phyloP scores from a whole-genome alignment of 2,888 invertebrate genomes.

The Tricholauxania praeusta region DNA sequence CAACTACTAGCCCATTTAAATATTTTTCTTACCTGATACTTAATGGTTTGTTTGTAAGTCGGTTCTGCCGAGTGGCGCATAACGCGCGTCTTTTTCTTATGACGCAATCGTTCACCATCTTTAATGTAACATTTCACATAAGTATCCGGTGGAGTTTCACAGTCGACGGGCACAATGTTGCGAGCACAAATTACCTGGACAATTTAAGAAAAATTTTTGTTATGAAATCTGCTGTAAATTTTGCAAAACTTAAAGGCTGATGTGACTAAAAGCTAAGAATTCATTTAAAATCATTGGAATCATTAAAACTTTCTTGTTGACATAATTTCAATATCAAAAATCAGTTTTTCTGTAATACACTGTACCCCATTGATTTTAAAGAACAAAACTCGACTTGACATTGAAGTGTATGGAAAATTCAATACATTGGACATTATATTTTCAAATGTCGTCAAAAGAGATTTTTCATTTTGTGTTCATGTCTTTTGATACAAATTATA shows the following conservation, averaged over 20 bases:
- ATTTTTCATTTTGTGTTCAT: too few relatives aligned
- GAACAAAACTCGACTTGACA: too few relatives aligned
- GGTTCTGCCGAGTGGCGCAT: slow-evolving; percentile 86
- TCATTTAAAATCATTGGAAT: neutral
- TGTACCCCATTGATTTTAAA: too few relatives aligned
- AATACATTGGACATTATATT: too few relatives aligned
- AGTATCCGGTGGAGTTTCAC: slow-evolving; percentile 84
- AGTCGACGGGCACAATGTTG: slow-evolving; percentile 77
- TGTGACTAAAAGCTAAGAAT: neutral
- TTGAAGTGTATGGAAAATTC: too few relatives aligned
- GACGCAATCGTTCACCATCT: slow-evolving; percentile 88
- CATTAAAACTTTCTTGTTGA: too few relatives aligned
- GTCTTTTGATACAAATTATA: too few relatives aligned
- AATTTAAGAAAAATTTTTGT: neutral
- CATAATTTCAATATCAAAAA: too few relatives aligned
- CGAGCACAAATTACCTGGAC: slow-evolving; percentile 75
- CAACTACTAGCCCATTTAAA: too few relatives aligned
- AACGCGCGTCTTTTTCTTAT: slow-evolving; percentile 92
- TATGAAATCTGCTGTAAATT: neutral
- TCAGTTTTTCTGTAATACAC: too few relatives aligned
- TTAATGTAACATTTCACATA: slow-evolving; percentile 94
- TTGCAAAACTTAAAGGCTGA: neutral
- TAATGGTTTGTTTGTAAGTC: slow-evolving; percentile 88
- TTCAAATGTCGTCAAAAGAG: too few relatives aligned
- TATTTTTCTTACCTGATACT: slow-evolving; percentile 75